Evolutionary conservation across 2,113 vertebrate genomes (phyloP), one percentile per base, ranked within the genome.

Genomic region (Thinocorus orbignyianus): DNA sequence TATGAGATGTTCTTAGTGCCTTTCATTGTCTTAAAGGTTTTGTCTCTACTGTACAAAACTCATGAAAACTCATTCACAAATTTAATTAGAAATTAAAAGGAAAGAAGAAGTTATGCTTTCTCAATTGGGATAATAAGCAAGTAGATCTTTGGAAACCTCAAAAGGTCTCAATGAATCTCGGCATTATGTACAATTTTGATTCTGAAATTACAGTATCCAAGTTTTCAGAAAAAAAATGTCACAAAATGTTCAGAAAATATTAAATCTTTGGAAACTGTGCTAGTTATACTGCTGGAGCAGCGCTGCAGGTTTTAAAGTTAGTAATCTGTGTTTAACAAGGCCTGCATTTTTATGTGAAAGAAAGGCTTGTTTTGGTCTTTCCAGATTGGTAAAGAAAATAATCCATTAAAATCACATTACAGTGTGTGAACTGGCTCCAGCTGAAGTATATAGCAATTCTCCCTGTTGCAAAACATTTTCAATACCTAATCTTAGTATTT

Each of bases 291-390:
- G 25, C 64, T 62, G 39, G 71, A 66, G 70, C 57, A 90, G 52
- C 42, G 81, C 19, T 70, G 52, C 5, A 28, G 33, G 42, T 54
- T 78, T 61, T 86, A 14, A 89, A 69, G 70, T 39, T 76, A 82
- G 52, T 69, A 88, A 92, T 69, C 31, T 81, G 19, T 31, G 48
- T 58, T 94, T 85, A 90, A 92, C 71, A 90, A 94, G 71, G 73
- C 30, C 66, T 71, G 35, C 41, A 44, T 65, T 94, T 90, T 77
- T 86, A 88, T 31, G 52, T n/a, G 52, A 83, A 95, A 33, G 49
- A 85, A 68, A 90, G 62, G 44, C 26, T 62, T 85, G 72, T 24
- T 90, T 81, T 85, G 80, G 28, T 68, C 52, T 55, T 95, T 79
- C 26, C 51, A 62, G 54, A 62, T 33, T 37, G 35, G 23, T 81